A percentile compares a stretch with the other conserved stretches of the same genome.
phyloP scores from a whole-genome alignment of 2,888 invertebrate genomes.

The Callyntrura guangdongensis region DNA sequence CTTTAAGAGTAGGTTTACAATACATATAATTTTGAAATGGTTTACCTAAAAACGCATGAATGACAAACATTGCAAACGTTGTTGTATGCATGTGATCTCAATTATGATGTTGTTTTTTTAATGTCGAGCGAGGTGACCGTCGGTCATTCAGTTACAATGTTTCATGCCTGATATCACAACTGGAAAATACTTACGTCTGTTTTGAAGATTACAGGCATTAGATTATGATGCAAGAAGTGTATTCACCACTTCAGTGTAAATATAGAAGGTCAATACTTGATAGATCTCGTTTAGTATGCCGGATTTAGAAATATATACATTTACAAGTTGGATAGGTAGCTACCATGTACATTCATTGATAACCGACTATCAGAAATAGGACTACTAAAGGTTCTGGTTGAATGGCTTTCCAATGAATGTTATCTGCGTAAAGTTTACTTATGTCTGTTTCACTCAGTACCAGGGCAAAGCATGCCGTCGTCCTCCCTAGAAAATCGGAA shows the following conservation, averaged over 20 bases:
- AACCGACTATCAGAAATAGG: too few species aligned
- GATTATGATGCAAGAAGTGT: conserved; percentile 4
- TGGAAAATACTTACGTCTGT: conserved; percentile 52
- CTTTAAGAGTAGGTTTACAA: too few species aligned
- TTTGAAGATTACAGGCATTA: conserved; percentile 35
- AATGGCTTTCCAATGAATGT: conserved; percentile 53
- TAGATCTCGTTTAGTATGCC: conserved; percentile 11
- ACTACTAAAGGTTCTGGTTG: conserved; percentile 6
- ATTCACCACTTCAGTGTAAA: conserved; percentile 20
- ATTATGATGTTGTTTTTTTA: background rate
- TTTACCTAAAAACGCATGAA: too few species aligned
- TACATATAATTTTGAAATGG: too few species aligned
- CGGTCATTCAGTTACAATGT: conserved; percentile 71
- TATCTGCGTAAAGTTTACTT: conserved; percentile 30
- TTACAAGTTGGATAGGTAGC: too few species aligned
- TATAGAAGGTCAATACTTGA: conserved; percentile 43
- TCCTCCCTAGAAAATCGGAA: background rate
- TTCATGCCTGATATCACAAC: conserved; percentile 20
- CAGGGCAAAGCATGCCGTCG: background rate
- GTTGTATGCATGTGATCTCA: background rate
- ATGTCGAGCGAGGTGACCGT: conserved; percentile 56
- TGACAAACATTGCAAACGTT: too few species aligned
- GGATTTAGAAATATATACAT: background rate
- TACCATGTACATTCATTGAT: background rate
- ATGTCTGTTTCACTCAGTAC: background rate